Evolutionary conservation across 1,140 invertebrate species (phyloP).

Genomic region (Colletes latitarsis): DNA sequence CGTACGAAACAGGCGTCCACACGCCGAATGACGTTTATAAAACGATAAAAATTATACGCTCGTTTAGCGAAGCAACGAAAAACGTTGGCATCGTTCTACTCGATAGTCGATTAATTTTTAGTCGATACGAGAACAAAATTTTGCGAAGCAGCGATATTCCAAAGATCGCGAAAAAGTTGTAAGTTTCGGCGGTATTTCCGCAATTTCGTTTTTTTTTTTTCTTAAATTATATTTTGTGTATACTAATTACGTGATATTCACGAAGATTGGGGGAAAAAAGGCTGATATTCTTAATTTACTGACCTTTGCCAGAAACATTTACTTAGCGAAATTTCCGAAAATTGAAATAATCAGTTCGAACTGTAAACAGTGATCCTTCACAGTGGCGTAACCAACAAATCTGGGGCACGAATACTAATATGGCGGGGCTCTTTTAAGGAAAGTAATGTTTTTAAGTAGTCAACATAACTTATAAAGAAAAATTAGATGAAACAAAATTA

Average conservation of each 20-base stretch:
- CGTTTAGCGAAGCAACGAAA: too few relatives aligned
- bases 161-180: neutral
- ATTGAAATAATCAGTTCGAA: neutral
- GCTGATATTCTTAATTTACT: neutral
- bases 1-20: constrained; percentile 32
- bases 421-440: too few relatives aligned
- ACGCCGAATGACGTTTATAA: constrained; percentile 34
- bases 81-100: too few relatives aligned
- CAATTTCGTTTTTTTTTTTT: neutral
- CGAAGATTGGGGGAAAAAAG: neutral
- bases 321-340: neutral
- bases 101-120: neutral
- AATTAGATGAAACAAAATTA: too few relatives aligned
- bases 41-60: neutral
- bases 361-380: neutral
- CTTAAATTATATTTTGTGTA: neutral
- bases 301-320: neutral
- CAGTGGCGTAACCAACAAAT: too few relatives aligned
- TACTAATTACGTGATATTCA: neutral
- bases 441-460: too few relatives aligned
- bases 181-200: neutral
- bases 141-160: neutral
- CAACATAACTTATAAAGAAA: too few relatives aligned
- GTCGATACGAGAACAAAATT: neutral
- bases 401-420: too few relatives aligned